Evolutionary conservation across 1,140 invertebrate genomes (phyloP), one percentile per base, ranked within the genome.

Genomic region (Calliphora vicina): DNA sequence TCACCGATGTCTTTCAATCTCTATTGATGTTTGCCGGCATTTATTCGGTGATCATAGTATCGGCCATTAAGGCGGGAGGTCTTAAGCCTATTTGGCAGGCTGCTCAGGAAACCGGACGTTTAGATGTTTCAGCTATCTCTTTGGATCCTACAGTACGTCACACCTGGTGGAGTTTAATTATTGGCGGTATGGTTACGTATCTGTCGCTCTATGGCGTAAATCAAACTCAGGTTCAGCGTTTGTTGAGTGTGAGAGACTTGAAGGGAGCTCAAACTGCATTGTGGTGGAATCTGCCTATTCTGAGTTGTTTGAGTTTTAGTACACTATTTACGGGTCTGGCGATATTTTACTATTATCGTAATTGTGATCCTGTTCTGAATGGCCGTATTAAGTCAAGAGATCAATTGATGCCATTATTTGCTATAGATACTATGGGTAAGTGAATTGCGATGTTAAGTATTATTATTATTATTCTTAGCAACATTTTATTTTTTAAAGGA

Each of bases 1-100:
- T 96, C 87, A 97, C 96, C 0, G 97, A 97, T 89, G 93, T 97
- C 0, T 97, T 97, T 89, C 96, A 96, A 92, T 94, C 94, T 4
- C 74, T 95, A 9, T 91, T 97, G 9, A 97, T 97, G 96, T 96
- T 95, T 89, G 92, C 91, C 26, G 93, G 95, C 2, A 91, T 96
- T 9, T 94, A 95, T 85, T 93, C 94, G 85, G 93, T 98, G 1
- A 95, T 97, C 57, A 91, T 94, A 20, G 94, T 94, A 85, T 95
- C 94, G 0, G 91, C 93, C 0, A 89, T 93, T 10, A 91, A 93
- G 71, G 92, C 92, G 25, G 95, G 94, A 27, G 93, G 95, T 45
- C 85, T 96, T 10, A 84, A 81, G 0, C 88, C 93, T 85, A 95
- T 97, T 27, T 96, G 94, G 93, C 84, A 91, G 15, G 94, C 94